Conservation (phyloP, 2,113 vertebrate species). For the Miniopterus natalensis region DNA sequence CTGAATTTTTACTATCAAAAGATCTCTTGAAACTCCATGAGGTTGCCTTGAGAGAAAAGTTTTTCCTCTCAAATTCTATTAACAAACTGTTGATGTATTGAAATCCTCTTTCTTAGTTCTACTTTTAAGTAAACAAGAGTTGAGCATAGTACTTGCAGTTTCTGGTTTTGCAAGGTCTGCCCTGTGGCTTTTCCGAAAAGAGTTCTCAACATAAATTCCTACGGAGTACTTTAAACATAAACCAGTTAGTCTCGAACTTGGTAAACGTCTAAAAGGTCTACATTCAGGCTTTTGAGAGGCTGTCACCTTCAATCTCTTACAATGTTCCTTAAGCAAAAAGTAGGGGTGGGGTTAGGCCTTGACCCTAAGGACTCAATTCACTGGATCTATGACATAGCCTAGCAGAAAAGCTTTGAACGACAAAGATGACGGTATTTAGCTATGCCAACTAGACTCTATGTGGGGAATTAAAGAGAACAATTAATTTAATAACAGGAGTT, state of each 20-base stretch:
- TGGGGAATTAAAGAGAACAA: neutral
- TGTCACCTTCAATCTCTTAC: neutral
- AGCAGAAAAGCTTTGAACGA: slow-evolving; percentile 17
- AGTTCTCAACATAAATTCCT: slow-evolving; percentile 6
- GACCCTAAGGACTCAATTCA: neutral
- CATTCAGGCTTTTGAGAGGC: neutral
- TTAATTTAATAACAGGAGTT: neutral
- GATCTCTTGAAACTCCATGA: neutral
- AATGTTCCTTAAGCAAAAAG: neutral
- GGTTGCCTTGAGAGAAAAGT: neutral
- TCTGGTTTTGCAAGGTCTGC: slow-evolving; percentile 46
- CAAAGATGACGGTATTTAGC: neutral
- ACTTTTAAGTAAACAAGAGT: slow-evolving; percentile 46
- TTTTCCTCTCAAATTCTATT: slow-evolving; percentile 40
- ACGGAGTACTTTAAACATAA: neutral
- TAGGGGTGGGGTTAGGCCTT: neutral
- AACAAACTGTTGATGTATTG: neutral
- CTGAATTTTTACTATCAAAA: slow-evolving; percentile 2
- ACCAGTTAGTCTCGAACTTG: slow-evolving; percentile 36
- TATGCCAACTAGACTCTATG: neutral
- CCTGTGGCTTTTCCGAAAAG: slow-evolving; percentile 23
- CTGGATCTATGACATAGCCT: neutral
- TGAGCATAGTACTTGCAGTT: neutral
- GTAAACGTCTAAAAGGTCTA: neutral
- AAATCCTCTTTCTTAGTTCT: slow-evolving; percentile 4